phyloP scores from a whole-genome alignment of 2,888 invertebrate genomes.

The Chesias legatella region DNA sequence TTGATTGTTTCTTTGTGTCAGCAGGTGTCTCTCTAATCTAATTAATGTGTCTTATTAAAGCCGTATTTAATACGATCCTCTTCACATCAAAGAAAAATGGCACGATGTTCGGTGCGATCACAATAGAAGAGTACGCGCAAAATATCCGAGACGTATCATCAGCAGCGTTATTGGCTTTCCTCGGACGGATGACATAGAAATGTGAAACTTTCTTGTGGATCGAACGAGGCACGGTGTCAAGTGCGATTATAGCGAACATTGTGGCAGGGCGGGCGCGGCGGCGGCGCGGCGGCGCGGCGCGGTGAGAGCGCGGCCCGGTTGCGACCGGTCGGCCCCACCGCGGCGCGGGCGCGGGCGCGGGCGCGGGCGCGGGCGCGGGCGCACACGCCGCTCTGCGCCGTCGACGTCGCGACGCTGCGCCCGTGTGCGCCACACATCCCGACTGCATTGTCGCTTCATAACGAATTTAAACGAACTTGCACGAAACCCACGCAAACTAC shows the following conservation, averaged over 20 bases:
- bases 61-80: constrained; percentile 48
- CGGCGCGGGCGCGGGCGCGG: constrained; percentile 62
- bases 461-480: constrained; percentile 44
- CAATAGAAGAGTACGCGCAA: constrained; percentile 27
- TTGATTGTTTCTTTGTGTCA: no score
- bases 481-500: constrained; percentile 44
- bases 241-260: constrained; percentile 69
- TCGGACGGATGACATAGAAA: constrained; percentile 64
- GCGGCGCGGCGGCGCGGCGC: constrained; percentile 52
- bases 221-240: constrained; percentile 72
- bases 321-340: constrained; percentile 78
- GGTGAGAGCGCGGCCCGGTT: constrained; percentile 77
- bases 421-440: constrained; percentile 52
- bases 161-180: constrained; percentile 38
- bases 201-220: constrained; percentile 75
- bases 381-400: constrained; percentile 71
- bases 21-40: no score
- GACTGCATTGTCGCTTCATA: constrained; percentile 41
- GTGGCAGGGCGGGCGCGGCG: constrained; percentile 50
- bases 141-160: constrained; percentile 32
- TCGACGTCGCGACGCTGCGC: constrained; percentile 75
- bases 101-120: constrained; percentile 32
- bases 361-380: constrained; percentile 58
- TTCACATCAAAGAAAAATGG: constrained; percentile 9
- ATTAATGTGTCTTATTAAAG: no score